phyloP scores from a whole-genome alignment of 2,797 vertebrate species.

The Psittacula echo region DNA sequence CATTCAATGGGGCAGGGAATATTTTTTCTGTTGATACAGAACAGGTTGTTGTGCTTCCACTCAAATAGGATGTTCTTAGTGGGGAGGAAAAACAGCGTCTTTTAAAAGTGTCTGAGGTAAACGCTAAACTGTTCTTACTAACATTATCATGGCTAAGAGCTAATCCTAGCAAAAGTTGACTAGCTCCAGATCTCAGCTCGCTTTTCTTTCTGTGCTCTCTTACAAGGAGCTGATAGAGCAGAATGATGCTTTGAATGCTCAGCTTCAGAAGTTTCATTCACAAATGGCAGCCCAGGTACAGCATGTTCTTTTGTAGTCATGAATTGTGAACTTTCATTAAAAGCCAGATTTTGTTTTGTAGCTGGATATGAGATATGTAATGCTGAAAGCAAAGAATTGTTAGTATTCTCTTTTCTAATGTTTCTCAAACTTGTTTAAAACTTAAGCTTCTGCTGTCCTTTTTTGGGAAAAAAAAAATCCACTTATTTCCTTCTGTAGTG shows the following conservation, averaged over 20 bases:
- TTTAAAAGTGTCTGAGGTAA: not conserved
- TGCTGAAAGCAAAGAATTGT: not conserved
- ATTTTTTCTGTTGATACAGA: not conserved
- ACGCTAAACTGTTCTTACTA: constrained; percentile 37
- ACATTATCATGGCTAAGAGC: constrained; percentile 30
- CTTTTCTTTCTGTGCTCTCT: constrained; percentile 58
- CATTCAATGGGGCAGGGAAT: not conserved
- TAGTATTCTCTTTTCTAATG: not conserved
- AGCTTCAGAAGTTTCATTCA: constrained; percentile 89
- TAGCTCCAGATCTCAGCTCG: constrained; percentile 36
- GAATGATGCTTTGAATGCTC: constrained; percentile 89
- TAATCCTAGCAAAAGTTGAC: constrained; percentile 13
- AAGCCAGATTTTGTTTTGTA: not conserved
- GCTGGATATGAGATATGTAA: not conserved
- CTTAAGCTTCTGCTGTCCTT: not conserved
- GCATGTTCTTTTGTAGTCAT: constrained; percentile 24
- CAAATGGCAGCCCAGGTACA: constrained; percentile 93
- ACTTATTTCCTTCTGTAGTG: not conserved
- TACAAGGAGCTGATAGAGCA: constrained; percentile 92
- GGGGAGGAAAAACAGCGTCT: not conserved
- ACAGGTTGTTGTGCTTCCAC: not conserved
- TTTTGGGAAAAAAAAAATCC: not conserved
- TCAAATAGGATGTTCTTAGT: not conserved
- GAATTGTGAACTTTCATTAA: not conserved
- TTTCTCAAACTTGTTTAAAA: not conserved